phyloP scores from a whole-genome alignment of 2,888 invertebrate genomes.

The Leptopilina myrica region DNA sequence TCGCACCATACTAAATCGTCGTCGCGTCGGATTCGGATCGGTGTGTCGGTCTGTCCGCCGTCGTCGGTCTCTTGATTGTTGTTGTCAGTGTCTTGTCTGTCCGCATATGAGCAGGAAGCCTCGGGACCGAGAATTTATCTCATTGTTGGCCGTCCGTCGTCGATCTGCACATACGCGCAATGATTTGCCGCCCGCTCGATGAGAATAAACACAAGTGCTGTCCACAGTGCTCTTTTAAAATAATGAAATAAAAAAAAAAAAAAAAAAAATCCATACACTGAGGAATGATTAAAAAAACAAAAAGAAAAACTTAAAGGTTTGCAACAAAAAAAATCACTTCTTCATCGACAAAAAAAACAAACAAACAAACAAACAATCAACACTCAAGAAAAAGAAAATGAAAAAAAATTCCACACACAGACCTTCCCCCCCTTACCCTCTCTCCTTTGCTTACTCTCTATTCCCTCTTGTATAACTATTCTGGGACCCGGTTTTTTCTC shows the following conservation, averaged over 20 bases:
- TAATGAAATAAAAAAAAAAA: conserved; percentile 18
- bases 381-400: neutral
- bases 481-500: conserved; percentile 11
- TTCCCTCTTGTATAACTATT: conserved; percentile 17
- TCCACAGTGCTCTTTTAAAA: conserved; percentile 46
- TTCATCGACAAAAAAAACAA: conserved; percentile 19
- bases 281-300: too few species aligned
- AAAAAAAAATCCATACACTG: conserved; percentile 28
- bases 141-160: conserved; percentile 68
- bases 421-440: neutral
- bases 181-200: conserved; percentile 64
- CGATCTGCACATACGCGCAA: conserved; percentile 71
- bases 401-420: too few species aligned
- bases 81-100: too few species aligned
- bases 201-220: conserved; percentile 50
- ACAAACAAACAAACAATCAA: too few species aligned
- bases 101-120: conserved; percentile 71
- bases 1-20: conserved; percentile 87
- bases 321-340: neutral
- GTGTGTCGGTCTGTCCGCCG: conserved; percentile 67
- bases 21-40: conserved; percentile 73
- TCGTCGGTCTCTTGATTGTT: conserved; percentile 50
- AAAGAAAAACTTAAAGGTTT: too few species aligned
- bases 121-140: conserved; percentile 74
- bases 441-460: neutral